Conservation (phyloP, 2,797 vertebrate species). For the Gastrophryne carolinensis region DNA sequence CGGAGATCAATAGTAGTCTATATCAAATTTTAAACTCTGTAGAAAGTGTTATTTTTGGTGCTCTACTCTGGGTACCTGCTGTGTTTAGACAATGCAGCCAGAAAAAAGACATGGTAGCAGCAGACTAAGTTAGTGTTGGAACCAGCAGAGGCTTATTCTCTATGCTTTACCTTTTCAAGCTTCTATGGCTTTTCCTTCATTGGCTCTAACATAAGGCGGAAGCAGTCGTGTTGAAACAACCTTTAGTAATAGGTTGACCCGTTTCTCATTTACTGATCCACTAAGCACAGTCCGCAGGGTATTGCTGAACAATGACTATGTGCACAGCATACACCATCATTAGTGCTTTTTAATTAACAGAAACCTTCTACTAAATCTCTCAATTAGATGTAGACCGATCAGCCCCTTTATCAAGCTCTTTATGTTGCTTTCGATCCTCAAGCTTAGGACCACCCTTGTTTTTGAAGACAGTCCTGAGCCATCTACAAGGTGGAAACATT, state of each 20-base stretch:
- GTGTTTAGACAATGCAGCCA: too few relatives aligned
- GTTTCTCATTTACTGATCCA: neutral
- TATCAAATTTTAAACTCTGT: too few relatives aligned
- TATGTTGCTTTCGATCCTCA: neutral
- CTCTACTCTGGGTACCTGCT: too few relatives aligned
- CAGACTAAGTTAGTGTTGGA: too few relatives aligned
- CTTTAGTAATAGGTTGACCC: neutral
- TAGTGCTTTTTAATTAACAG: conserved; percentile 78
- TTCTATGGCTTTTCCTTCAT: neutral
- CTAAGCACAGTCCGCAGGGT: conserved; percentile 57
- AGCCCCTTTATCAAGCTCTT: conserved; percentile 51
- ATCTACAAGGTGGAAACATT: conserved; percentile 70
- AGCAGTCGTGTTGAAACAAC: neutral
- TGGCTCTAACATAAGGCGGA: neutral
- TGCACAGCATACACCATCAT: conserved; percentile 73
- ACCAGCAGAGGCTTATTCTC: too few relatives aligned
- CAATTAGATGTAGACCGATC: conserved; percentile 62
- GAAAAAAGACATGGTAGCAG: too few relatives aligned
- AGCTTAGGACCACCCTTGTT: conserved; percentile 65
- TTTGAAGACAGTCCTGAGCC: conserved; percentile 68
- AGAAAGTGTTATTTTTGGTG: too few relatives aligned
- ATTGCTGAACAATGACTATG: conserved; percentile 67
- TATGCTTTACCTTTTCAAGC: too few relatives aligned
- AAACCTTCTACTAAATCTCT: conserved; percentile 75
- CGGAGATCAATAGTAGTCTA: too few relatives aligned